Percentiles rank a stretch among this genome's conserved stretches.
phyloP scores from a whole-genome alignment of 2,113 vertebrate species.

The Martes martes region DNA sequence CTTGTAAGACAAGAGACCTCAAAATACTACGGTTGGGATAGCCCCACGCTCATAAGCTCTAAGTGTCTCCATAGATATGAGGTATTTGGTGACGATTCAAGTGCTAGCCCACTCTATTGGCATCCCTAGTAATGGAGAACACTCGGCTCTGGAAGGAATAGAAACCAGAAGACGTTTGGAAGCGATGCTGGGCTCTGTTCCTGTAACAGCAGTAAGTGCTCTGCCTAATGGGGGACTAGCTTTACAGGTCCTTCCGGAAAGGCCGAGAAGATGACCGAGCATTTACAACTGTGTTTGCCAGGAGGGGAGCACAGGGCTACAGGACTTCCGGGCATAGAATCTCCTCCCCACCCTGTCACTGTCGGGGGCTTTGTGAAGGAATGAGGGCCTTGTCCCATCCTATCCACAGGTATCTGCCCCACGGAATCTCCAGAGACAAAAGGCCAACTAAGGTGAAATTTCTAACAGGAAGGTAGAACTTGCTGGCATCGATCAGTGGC shows the following conservation, averaged over 20 bases:
- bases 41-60: not conserved
- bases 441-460: too few relatives aligned
- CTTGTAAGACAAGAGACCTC: not conserved
- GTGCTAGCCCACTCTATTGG: not conserved
- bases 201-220: fast-evolving
- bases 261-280: not conserved
- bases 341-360: fast-evolving
- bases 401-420: not conserved
- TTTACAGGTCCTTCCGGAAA: not conserved
- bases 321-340: not conserved
- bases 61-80: not conserved
- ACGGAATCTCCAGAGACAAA: not conserved
- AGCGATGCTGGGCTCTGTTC: fast-evolving
- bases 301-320: fast-evolving
- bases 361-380: not conserved
- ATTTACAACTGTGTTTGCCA: not conserved
- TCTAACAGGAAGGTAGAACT: not conserved
- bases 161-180: not conserved
- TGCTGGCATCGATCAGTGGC: fast-evolving
- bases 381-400: too few relatives aligned
- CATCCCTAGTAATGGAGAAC: fast-evolving
- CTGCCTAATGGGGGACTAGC: not conserved
- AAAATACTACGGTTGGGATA: not conserved
- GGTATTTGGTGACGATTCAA: not conserved
- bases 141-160: too few relatives aligned